Conservation (phyloP, 1,140 invertebrate species). For the Myzus persicae region DNA sequence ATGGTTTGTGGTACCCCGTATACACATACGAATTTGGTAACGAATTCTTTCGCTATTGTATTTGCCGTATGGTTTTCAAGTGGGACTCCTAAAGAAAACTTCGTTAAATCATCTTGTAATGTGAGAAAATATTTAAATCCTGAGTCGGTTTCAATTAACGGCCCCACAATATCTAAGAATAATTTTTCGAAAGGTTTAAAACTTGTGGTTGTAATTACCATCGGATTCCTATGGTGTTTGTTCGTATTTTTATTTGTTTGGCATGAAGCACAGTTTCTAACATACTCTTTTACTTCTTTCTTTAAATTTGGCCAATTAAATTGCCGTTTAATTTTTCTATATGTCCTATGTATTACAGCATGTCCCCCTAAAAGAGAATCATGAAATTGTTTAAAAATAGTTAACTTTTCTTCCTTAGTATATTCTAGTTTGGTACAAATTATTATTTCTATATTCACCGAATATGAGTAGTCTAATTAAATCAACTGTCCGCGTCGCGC, state of each 20-base stretch:
- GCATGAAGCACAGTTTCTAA: neutral
- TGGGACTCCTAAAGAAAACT: slow-evolving; percentile 63
- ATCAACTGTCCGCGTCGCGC: neutral
- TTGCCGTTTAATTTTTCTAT: too few relatives aligned
- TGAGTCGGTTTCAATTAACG: too few relatives aligned
- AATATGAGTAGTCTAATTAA: neutral
- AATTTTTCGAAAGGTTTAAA: slow-evolving; percentile 14
- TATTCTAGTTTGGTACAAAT: too few relatives aligned
- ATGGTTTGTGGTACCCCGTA: slow-evolving; percentile 62
- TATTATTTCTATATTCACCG: too few relatives aligned
- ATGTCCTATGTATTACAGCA: too few relatives aligned
- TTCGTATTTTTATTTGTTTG: neutral
- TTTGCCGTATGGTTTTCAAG: slow-evolving; percentile 63
- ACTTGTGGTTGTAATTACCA: slow-evolving; percentile 58
- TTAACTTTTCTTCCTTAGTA: too few relatives aligned
- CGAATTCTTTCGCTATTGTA: slow-evolving; percentile 62
- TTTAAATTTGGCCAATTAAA: too few relatives aligned
- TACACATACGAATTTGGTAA: slow-evolving; percentile 61
- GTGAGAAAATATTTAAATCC: slow-evolving; percentile 63
- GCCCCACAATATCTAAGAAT: slow-evolving; percentile 62
- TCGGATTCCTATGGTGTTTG: slow-evolving; percentile 29
- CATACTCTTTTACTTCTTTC: neutral
- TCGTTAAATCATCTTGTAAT: slow-evolving; percentile 64
- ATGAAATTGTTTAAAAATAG: too few relatives aligned
- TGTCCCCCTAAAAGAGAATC: too few relatives aligned